A percentile compares a stretch with the other conserved stretches of the same genome.
These are phyloP conservation scores for Listrodromus nycthemerus DNA, from an alignment of 2,888 invertebrate genomes.

Conservation along the genomic window DNA sequence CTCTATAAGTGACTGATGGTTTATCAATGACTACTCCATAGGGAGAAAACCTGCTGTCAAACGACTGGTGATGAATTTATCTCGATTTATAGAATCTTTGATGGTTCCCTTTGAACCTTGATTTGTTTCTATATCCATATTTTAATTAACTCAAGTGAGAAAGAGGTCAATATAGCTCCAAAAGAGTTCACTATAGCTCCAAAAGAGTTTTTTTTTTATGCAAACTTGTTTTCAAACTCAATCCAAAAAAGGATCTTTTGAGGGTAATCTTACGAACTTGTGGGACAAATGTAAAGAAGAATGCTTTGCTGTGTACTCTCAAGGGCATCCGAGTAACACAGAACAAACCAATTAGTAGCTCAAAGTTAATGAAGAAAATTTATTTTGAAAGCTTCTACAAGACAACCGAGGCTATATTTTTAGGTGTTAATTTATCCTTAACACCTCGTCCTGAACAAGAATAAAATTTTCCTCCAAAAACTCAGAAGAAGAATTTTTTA, in stretches of 20 bases:
- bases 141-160: background rate
- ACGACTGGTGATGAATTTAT: background rate
- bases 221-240: background rate
- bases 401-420: conserved; percentile 7
- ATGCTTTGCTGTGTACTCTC: background rate
- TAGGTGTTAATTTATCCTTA: background rate
- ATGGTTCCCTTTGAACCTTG: background rate
- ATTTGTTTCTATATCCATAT: background rate
- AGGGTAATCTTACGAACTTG: background rate
- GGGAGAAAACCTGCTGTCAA: background rate
- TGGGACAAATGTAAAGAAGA: background rate
- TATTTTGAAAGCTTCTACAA: background rate
- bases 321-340: background rate
- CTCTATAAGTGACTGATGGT: background rate
- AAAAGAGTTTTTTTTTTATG: background rate
- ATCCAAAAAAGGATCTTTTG: background rate
- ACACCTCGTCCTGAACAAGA: background rate
- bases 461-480: conserved; percentile 4
- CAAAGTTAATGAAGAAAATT: conserved; percentile 1
- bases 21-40: background rate
- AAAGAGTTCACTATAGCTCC: background rate
- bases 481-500: background rate
- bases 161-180: background rate
- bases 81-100: background rate
- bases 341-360: background rate